phyloP scores from a whole-genome alignment of 1,140 invertebrate genomes.

The Watersipora subatra region DNA sequence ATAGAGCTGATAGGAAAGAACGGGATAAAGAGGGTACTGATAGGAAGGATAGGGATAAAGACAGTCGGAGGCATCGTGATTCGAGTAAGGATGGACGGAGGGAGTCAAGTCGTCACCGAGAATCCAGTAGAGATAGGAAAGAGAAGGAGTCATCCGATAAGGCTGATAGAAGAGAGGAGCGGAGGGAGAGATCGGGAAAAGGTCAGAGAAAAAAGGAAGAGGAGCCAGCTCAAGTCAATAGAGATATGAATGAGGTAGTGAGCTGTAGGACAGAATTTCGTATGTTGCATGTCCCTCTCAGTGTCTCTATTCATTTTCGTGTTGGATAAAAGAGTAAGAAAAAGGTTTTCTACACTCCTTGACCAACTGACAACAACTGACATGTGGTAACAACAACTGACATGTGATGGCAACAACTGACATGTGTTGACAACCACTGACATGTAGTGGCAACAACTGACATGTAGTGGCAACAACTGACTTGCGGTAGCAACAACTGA shows the following conservation, averaged over 20 bases:
- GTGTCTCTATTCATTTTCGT: too few relatives aligned
- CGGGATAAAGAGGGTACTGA: neutral
- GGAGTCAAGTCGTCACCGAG: neutral
- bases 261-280: too few relatives aligned
- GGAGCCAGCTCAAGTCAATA: neutral
- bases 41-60: neutral
- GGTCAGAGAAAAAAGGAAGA: conserved; percentile 17
- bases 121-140: conserved; percentile 5
- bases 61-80: neutral
- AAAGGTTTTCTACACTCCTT: too few relatives aligned
- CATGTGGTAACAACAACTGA: too few relatives aligned
- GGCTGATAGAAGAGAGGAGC: conserved; percentile 16
- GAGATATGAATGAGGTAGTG: neutral
- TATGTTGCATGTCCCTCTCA: too few relatives aligned
- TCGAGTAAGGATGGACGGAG: conserved; percentile 4
- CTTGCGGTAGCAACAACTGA: too few relatives aligned
- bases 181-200: conserved; percentile 8
- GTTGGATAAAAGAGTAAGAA: too few relatives aligned
- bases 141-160: conserved; percentile 18
- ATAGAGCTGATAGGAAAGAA: conserved; percentile 1
- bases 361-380: too few relatives aligned
- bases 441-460: too few relatives aligned
- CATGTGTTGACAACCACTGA: too few relatives aligned
- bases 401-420: too few relatives aligned
- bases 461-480: too few relatives aligned